Conservation (phyloP, 2,113 vertebrate species). For the Amphiprion percula region DNA sequence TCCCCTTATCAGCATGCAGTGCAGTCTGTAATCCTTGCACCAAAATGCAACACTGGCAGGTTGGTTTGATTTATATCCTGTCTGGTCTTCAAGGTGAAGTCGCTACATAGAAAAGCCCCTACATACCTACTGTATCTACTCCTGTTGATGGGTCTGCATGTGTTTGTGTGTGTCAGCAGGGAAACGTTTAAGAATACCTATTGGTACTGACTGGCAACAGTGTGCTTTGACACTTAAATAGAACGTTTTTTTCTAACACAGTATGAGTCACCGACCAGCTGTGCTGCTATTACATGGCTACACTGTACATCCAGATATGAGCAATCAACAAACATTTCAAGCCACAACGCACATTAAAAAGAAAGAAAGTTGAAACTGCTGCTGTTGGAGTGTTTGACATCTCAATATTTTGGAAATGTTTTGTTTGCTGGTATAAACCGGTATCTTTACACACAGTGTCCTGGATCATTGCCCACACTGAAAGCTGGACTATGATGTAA, state of each 20-base stretch:
- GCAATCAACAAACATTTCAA: neutral
- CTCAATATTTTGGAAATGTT: neutral
- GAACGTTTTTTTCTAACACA: no score
- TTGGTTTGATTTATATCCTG: conserved; percentile 61
- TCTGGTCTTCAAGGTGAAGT: conserved; percentile 58
- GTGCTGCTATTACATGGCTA: no score
- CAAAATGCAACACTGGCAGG: conserved; percentile 41
- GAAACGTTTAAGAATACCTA: neutral
- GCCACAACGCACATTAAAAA: neutral
- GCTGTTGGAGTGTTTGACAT: neutral
- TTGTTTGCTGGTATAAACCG: neutral
- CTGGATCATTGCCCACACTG: neutral
- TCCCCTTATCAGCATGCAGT: conserved; percentile 52
- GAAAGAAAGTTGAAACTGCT: neutral
- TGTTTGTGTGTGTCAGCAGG: conserved; percentile 2
- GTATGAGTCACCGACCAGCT: no score
- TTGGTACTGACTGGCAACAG: neutral
- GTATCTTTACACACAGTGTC: neutral
- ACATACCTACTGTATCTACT: neutral
- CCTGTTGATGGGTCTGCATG: neutral
- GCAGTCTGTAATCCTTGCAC: conserved; percentile 37
- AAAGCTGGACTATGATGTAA: neutral
- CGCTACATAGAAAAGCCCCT: conserved; percentile 18
- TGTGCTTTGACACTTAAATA: no score
- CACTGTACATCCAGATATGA: neutral